Evolutionary conservation across 2,113 vertebrate genomes (phyloP).

Genomic region (Monopterus albus): DNA sequence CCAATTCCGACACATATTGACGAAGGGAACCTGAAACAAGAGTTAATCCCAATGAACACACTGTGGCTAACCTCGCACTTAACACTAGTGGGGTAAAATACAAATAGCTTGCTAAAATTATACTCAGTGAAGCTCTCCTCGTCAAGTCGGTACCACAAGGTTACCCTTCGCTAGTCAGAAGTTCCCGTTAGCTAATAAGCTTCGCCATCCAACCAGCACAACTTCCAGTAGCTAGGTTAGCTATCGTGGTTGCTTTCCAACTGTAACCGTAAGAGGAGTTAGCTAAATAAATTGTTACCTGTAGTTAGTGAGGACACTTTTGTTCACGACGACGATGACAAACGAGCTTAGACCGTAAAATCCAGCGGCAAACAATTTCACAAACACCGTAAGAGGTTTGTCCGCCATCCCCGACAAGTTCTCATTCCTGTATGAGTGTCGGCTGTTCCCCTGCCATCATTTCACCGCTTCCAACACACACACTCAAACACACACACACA

Average conservation of each 20-base stretch:
- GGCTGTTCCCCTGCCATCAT: conserved; percentile 64
- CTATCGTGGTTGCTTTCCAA: conserved; percentile 34
- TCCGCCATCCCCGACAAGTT: conserved; percentile 84
- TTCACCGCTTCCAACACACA: background rate
- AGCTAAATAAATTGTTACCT: conserved; percentile 76
- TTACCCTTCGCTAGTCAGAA: background rate
- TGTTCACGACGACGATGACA: conserved; percentile 92
- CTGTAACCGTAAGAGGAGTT: background rate
- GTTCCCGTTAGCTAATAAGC: conserved; percentile 20
- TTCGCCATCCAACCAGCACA: background rate
- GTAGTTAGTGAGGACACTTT: conserved; percentile 91
- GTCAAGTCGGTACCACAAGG: background rate
- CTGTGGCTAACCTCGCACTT: background rate
- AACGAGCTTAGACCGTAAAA: conserved; percentile 93
- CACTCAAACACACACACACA: background rate
- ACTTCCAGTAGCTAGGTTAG: conserved; percentile 44
- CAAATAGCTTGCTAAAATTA: background rate
- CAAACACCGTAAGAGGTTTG: conserved; percentile 84
- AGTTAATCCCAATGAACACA: conserved; percentile 15
- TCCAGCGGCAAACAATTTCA: conserved; percentile 88
- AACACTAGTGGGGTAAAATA: background rate
- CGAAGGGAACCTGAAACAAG: conserved; percentile 89
- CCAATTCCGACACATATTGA: conserved; percentile 95
- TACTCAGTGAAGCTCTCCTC: background rate
- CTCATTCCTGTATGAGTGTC: conserved; percentile 72